Conservation (phyloP, 2,888 invertebrate genomes). For the Gari tellinella region DNA sequence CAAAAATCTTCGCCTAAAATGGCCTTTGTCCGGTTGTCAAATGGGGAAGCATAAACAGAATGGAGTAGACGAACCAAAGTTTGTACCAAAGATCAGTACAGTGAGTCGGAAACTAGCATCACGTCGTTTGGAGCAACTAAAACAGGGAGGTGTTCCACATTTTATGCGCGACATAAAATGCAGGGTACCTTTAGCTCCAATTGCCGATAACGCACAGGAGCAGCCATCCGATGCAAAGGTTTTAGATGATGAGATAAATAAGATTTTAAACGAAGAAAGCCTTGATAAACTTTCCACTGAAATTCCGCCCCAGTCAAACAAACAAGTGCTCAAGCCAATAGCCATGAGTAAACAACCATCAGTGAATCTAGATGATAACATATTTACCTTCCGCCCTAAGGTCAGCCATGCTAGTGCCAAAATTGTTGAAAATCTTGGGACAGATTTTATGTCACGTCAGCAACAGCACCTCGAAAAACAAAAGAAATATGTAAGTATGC, state of each 20-base stretch:
- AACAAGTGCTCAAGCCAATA: constrained; percentile 54
- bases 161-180: constrained; percentile 72
- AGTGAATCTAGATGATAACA: constrained; percentile 70
- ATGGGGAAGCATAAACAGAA: constrained; percentile 72
- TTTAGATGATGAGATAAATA: constrained; percentile 15
- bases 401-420: constrained; percentile 74
- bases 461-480: constrained; percentile 76
- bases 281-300: constrained; percentile 1
- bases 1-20: constrained; percentile 17
- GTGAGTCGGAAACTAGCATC: constrained; percentile 71
- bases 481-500: constrained; percentile 77
- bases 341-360: constrained; percentile 61
- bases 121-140: constrained; percentile 60
- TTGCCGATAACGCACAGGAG: constrained; percentile 41
- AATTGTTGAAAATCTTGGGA: constrained; percentile 76
- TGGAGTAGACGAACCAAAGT: constrained; percentile 62
- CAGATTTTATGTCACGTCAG: constrained; percentile 79
- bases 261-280: not conserved
- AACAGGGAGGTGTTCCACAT: constrained; percentile 63
- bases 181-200: constrained; percentile 68
- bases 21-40: constrained; percentile 49
- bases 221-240: not conserved
- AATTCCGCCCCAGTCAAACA: constrained; percentile 12
- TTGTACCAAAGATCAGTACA: constrained; percentile 71
- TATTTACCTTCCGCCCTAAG: constrained; percentile 78